Evolutionary conservation across 2,797 vertebrate species (phyloP).

Genomic region (Anas bahamensis): DNA sequence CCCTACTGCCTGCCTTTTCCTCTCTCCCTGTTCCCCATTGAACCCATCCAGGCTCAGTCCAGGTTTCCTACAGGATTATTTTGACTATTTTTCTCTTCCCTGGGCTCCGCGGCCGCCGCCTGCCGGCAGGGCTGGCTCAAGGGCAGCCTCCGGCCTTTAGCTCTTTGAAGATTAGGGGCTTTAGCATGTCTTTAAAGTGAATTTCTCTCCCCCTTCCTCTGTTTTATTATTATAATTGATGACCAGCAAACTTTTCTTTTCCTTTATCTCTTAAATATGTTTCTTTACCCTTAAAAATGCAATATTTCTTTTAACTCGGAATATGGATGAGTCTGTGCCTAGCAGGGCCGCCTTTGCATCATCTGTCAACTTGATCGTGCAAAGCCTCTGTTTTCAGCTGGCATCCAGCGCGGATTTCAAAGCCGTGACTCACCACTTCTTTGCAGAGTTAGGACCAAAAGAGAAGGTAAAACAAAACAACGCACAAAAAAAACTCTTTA

Average conservation of each 20-base stretch:
- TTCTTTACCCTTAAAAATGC: slow-evolving; percentile 81
- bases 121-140: background rate
- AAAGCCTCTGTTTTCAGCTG: slow-evolving; percentile 80
- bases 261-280: slow-evolving; percentile 86
- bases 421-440: slow-evolving; percentile 73
- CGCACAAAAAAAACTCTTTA: background rate
- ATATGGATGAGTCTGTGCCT: slow-evolving; percentile 80
- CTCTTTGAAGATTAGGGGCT: slow-evolving; percentile 83
- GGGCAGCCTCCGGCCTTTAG: slow-evolving; percentile 49
- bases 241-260: slow-evolving; percentile 77
- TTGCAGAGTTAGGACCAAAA: background rate
- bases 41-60: background rate
- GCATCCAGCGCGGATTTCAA: slow-evolving; percentile 80
- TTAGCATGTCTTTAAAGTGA: slow-evolving; percentile 80
- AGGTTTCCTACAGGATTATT: background rate
- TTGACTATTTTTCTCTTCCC: background rate
- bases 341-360: slow-evolving; percentile 74
- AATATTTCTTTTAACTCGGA: slow-evolving; percentile 83
- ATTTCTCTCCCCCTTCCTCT: slow-evolving; percentile 37
- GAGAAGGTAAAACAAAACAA: background rate
- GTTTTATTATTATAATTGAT: slow-evolving; percentile 83
- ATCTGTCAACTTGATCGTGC: slow-evolving; percentile 82
- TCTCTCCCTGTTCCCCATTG: background rate
- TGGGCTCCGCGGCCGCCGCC: background rate
- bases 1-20: background rate